Evolutionary conservation across 2,888 invertebrate genomes (phyloP).

Genomic region (Smittia sp.): DNA sequence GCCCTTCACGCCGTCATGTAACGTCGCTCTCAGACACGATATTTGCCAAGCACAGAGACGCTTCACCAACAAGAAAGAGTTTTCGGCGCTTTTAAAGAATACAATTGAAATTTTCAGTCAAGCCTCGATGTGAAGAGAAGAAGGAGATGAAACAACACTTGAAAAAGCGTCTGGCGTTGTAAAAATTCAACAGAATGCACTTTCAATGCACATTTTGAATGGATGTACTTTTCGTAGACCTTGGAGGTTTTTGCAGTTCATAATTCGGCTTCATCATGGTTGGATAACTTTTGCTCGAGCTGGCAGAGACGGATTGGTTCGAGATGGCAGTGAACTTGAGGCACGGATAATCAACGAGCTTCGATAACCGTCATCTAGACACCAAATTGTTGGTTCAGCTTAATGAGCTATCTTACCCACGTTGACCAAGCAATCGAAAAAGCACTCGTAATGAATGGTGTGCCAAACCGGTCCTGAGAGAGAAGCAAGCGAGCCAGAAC

Average conservation of each 20-base stretch:
- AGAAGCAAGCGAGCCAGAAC: slow-evolving; percentile 7
- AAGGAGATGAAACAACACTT: background rate
- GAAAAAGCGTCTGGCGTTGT: slow-evolving; percentile 8
- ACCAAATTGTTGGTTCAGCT: too few relatives aligned
- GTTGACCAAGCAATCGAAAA: too few relatives aligned
- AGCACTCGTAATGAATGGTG: background rate
- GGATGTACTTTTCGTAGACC: slow-evolving; percentile 31
- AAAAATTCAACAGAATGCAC: slow-evolving; percentile 23
- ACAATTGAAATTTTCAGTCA: slow-evolving; percentile 6
- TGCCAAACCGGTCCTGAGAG: background rate
- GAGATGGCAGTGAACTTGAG: too few relatives aligned
- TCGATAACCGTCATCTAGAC: too few relatives aligned
- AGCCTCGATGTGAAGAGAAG: background rate
- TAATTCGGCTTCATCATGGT: slow-evolving; percentile 30
- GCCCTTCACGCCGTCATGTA: background rate
- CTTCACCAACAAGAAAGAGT: slow-evolving; percentile 8
- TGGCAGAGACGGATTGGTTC: background rate
- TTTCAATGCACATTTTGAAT: slow-evolving; percentile 24
- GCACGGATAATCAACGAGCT: too few relatives aligned
- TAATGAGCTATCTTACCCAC: too few relatives aligned
- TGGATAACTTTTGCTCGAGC: background rate
- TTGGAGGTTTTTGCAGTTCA: slow-evolving; percentile 28
- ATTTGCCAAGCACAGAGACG: background rate
- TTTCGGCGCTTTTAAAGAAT: slow-evolving; percentile 11
- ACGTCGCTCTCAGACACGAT: background rate